A percentile compares a stretch with the other conserved stretches of the same genome.
phyloP scores from a whole-genome alignment of 2,113 vertebrate species.

The Pipra filicauda region DNA sequence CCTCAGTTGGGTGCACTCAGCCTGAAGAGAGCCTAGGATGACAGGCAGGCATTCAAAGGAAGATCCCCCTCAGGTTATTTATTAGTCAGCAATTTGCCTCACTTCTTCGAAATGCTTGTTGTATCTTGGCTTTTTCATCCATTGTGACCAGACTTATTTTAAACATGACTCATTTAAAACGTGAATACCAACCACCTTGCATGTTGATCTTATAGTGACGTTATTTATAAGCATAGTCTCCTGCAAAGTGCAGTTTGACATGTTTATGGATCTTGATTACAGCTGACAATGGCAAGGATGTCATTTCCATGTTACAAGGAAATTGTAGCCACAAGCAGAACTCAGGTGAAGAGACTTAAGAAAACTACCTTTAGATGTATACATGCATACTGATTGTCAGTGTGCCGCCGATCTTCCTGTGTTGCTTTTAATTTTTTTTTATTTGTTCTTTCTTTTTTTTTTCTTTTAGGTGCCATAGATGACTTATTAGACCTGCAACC shows the following conservation, averaged over 20 bases:
- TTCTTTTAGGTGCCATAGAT: conserved; percentile 63
- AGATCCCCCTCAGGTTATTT: neutral
- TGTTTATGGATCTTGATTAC: conserved; percentile 31
- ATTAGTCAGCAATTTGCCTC: neutral
- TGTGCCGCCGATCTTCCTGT: neutral
- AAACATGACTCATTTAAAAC: neutral
- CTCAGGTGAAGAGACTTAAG: conserved; percentile 64
- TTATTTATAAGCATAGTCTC: neutral
- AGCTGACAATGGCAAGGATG: conserved; percentile 58
- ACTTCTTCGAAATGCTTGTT: neutral
- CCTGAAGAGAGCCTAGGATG: neutral
- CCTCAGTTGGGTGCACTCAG: neutral
- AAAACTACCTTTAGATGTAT: neutral
- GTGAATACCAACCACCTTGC: neutral
- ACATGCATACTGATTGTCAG: neutral
- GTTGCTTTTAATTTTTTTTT: neutral
- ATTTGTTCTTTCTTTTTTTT: neutral
- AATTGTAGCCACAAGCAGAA: conserved; percentile 28
- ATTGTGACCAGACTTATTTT: neutral
- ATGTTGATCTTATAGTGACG: neutral
- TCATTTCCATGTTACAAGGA: conserved; percentile 45
- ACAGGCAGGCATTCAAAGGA: neutral
- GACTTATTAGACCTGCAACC: conserved; percentile 74
- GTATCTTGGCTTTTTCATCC: neutral
- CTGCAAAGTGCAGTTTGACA: conserved; percentile 7